Evolutionary conservation across 2,113 vertebrate species (phyloP), one percentile per base, ranked within the genome.

Genomic region (Laticauda laticaudata): DNA sequence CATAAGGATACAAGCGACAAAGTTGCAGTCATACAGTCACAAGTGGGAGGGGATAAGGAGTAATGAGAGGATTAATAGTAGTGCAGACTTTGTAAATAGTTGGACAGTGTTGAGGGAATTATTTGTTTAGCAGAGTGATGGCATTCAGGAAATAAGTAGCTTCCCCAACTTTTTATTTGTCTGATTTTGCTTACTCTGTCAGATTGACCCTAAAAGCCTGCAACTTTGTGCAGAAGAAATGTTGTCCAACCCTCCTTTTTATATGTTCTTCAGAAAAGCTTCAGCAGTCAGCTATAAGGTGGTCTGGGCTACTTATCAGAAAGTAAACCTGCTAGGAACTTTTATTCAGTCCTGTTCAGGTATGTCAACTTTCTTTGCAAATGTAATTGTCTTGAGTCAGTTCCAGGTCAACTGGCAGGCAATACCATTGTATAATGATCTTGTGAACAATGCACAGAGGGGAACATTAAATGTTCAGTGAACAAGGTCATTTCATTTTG

Each of bases 401-500:
- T 91, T 86, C 53, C 91, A 86, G 53, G 54, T 53, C 34, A 26
- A 86, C 81, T 55, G 86, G 75, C 55, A 56, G 81, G 81, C 54
- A 86, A 90, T 23, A 95, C 95, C 91, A 96, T 93, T 94, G 23
- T 93, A 23, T 3, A 61, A 57, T 55, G 93, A 87, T 94, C 94
- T 26, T 93, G 93, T 94, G 93, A 95, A 51, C 11, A 89, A 94
- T 55, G 92, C 91, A 90, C 59, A 26, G 69, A 94, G 91, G 94
- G 90, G 92, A 53, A 56, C 89, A 10, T 91, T 56, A 48, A 91
- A 94, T 95, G 93, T 95, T 87, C 95, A 94, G 91, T 90, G 94
- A 93, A 96, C 88, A 95, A 88, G 95, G 69, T 95, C 29, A 87
- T 94, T 97, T 95, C 93, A 94, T 94, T 95, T 95, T 92, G 91